phyloP scores from a whole-genome alignment of 2,797 vertebrate species.

The Melanotaenia nigrans region DNA sequence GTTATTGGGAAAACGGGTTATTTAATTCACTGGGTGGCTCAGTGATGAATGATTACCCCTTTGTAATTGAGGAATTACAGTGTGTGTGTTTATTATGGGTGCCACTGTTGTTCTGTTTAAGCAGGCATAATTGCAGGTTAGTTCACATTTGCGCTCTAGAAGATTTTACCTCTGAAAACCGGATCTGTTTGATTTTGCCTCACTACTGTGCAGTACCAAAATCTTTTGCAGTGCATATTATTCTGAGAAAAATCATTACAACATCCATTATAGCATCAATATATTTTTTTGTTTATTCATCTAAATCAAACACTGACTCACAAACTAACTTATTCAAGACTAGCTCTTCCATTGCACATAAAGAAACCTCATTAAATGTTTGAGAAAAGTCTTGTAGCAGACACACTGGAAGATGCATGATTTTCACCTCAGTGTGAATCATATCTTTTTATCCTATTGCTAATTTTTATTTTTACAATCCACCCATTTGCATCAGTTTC shows the following conservation, averaged over 20 bases:
- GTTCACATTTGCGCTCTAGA: conserved; percentile 37
- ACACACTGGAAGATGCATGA: neutral
- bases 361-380: conserved; percentile 8
- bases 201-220: neutral
- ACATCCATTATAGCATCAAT: neutral
- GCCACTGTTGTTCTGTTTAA: conserved; percentile 37
- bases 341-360: neutral
- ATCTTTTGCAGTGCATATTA: neutral
- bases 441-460: neutral
- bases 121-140: conserved; percentile 33
- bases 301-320: neutral
- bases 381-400: neutral
- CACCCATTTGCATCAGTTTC: no score
- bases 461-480: no score
- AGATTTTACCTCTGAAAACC: conserved; percentile 24
- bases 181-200: neutral
- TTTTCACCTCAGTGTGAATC: neutral
- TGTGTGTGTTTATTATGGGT: conserved; percentile 34
- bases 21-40: conserved; percentile 29
- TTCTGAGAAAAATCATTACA: neutral
- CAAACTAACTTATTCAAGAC: no score
- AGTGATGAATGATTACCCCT: conserved; percentile 43
- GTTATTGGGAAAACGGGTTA: conserved; percentile 41
- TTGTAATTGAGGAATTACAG: conserved; percentile 50
- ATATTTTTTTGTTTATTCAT: neutral